A percentile compares a stretch with the other conserved stretches of the same genome.
phyloP scores from a whole-genome alignment of 2,797 vertebrate species.

The Rhadinocentrus ornatus region DNA sequence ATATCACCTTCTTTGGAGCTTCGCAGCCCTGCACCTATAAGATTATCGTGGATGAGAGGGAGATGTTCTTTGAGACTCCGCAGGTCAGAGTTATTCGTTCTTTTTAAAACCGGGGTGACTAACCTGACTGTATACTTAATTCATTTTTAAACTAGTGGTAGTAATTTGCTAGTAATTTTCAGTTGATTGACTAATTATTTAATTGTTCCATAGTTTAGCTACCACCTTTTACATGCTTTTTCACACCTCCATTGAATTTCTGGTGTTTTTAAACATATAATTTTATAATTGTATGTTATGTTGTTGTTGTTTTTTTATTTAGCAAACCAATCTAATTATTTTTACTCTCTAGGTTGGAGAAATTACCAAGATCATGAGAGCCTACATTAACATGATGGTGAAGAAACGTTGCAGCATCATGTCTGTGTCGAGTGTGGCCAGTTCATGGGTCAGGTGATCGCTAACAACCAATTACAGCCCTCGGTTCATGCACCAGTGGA shows the following conservation, averaged over 20 bases:
- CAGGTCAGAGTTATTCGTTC: slow-evolving; percentile 76
- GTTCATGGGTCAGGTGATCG: slow-evolving; percentile 90
- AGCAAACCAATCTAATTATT: background rate
- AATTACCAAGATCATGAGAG: slow-evolving; percentile 96
- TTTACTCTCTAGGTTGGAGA: slow-evolving; percentile 86
- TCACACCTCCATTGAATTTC: background rate
- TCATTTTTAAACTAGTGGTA: too few species aligned
- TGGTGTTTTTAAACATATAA: background rate
- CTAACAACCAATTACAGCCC: slow-evolving; percentile 49
- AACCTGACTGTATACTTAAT: background rate
- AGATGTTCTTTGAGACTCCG: slow-evolving; percentile 95
- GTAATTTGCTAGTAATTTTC: too few species aligned
- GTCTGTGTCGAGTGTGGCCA: slow-evolving; percentile 86
- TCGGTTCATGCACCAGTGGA: slow-evolving; percentile 40
- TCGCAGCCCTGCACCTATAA: slow-evolving; percentile 94
- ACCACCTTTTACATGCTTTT: background rate
- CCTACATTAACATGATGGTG: slow-evolving; percentile 96
- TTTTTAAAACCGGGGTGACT: too few species aligned
- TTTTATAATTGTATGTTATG: too few species aligned
- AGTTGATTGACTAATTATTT: background rate
- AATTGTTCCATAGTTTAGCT: background rate
- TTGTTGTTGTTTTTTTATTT: too few species aligned
- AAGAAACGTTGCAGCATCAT: slow-evolving; percentile 95
- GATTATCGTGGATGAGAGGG: slow-evolving; percentile 92
- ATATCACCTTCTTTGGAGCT: slow-evolving; percentile 94